These are phyloP conservation scores for Drosophila siamana DNA, from an alignment of 2,888 invertebrate genomes.

Conservation along the genomic window DNA sequence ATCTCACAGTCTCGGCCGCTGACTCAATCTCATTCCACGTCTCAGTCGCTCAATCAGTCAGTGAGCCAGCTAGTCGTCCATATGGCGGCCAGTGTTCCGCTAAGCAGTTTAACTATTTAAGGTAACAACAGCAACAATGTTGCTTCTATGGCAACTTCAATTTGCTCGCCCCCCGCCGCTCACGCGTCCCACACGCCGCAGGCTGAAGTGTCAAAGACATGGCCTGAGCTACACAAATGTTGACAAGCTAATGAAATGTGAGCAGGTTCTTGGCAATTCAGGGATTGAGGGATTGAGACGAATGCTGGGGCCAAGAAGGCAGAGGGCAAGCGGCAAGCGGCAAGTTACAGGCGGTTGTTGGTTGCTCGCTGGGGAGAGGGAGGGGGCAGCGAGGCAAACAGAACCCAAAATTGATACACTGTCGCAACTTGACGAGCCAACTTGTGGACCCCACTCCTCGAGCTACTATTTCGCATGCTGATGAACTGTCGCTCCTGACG, in stretches of 20 bases:
- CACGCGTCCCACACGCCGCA: conserved; percentile 48
- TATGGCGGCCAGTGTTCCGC: conserved; percentile 50
- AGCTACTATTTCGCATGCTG: conserved; percentile 27
- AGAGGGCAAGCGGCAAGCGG: background rate
- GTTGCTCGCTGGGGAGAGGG: background rate
- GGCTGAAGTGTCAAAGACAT: conserved; percentile 81
- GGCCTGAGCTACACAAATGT: conserved; percentile 72
- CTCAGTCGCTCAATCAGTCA: conserved; percentile 4
- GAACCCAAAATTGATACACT: conserved; percentile 75
- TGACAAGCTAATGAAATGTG: conserved; percentile 81
- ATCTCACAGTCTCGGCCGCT: background rate
- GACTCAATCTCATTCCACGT: too few species aligned
- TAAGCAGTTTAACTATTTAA: conserved; percentile 81
- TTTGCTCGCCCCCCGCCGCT: conserved; percentile 25
- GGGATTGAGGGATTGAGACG: conserved; percentile 5
- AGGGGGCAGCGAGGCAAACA: background rate
- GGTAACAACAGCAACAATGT: conserved; percentile 63
- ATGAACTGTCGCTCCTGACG: conserved; percentile 61
- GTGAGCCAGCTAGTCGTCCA: conserved; percentile 11
- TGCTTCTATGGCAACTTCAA: conserved; percentile 71
- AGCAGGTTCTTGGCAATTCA: conserved; percentile 59
- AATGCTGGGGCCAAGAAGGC: background rate
- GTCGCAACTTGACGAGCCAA: conserved; percentile 41
- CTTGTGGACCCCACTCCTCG: conserved; percentile 7
- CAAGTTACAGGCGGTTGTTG: too few species aligned